Percentiles rank a stretch among this genome's conserved stretches.
Conservation (phyloP, 1,140 invertebrate species). For the Scylla paramamosain region DNA sequence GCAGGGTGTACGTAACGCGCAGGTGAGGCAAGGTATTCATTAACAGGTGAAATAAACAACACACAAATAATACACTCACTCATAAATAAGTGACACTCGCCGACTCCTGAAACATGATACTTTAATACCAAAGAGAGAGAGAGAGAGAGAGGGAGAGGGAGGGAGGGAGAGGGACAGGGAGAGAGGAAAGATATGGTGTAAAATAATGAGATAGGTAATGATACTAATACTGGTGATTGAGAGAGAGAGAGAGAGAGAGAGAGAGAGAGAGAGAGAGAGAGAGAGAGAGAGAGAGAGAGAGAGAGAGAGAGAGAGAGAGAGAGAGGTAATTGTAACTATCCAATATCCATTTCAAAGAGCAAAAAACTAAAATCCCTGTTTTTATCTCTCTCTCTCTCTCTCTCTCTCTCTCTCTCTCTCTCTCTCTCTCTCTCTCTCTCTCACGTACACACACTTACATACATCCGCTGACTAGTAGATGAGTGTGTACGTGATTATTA, state of each 20-base stretch:
- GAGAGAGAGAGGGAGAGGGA: background rate
- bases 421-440: background rate
- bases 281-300: constrained; percentile 30
- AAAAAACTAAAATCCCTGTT: background rate
- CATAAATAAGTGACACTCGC: background rate
- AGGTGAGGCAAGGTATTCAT: background rate
- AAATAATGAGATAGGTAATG: no score
- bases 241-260: background rate
- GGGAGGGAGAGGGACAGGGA: background rate
- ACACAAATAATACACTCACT: background rate
- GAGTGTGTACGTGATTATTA: no score
- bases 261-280: constrained; percentile 36
- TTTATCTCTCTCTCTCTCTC: background rate
- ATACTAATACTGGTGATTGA: no score
- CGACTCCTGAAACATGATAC: background rate
- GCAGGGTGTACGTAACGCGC: no score
- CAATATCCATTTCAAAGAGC: background rate
- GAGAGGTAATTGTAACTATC: background rate
- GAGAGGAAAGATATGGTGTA: background rate
- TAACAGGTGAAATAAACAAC: background rate
- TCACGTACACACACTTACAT: constrained; percentile 35
- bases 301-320: background rate
- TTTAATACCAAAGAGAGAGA: background rate
- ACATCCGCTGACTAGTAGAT: background rate
- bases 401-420: background rate